Percentiles rank a stretch among this genome's conserved stretches.
These are phyloP conservation scores for Corythornis madagascariensis DNA, from an alignment of 2,113 vertebrate genomes.

Conservation along the genomic window DNA sequence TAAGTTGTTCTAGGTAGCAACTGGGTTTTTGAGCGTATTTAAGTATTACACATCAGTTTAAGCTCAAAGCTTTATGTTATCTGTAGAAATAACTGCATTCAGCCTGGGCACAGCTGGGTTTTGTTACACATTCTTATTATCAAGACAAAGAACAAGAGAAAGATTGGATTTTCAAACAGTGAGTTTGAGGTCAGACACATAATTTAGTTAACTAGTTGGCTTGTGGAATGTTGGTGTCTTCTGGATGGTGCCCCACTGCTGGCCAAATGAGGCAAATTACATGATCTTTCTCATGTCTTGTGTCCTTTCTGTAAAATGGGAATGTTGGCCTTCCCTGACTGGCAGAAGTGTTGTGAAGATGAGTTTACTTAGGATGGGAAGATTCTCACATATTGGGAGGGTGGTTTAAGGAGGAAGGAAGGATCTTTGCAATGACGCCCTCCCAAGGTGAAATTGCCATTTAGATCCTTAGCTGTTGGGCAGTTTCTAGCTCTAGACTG, in stretches of 20 bases:
- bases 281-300: not conserved
- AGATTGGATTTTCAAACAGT: slow-evolving; percentile 25
- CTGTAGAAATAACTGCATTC: slow-evolving; percentile 12
- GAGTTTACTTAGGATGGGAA: not conserved
- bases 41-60: slow-evolving; percentile 30
- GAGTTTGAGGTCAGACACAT: not conserved
- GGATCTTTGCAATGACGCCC: not conserved
- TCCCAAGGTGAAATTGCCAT: not conserved
- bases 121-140: not conserved
- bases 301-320: not conserved
- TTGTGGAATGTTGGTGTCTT: not conserved
- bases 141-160: not conserved
- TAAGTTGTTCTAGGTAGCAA: not conserved
- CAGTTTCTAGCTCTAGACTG: not conserved
- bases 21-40: not conserved
- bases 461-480: not conserved
- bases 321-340: not conserved
- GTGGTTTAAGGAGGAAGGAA: not conserved
- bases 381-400: not conserved
- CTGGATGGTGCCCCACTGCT: not conserved
- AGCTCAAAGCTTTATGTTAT: slow-evolving; percentile 15
- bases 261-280: not conserved
- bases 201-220: not conserved
- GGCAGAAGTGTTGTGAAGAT: not conserved
- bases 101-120: not conserved